Percentiles rank a stretch among this genome's conserved stretches.
Conservation (phyloP, 2,797 vertebrate genomes). For the Botia almorhae region DNA sequence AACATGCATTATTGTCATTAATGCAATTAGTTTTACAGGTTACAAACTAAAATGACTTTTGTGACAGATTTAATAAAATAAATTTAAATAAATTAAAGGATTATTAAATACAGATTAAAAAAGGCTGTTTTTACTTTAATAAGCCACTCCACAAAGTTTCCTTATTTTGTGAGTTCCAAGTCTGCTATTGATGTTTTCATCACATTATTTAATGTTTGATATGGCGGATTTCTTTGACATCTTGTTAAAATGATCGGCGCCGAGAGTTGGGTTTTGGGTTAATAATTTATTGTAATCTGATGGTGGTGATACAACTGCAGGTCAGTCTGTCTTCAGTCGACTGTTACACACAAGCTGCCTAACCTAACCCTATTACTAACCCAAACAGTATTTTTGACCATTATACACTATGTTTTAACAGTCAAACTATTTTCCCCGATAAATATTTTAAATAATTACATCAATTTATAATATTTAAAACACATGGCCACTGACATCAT, state of each 20-base stretch:
- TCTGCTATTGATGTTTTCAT: background rate
- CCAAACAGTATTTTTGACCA: background rate
- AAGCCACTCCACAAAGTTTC: background rate
- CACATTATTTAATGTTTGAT: conserved; percentile 15
- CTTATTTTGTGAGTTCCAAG: background rate
- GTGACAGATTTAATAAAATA: too few relatives aligned
- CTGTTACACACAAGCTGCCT: background rate
- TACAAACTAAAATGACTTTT: background rate
- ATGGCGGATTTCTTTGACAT: background rate
- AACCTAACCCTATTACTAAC: too few relatives aligned
- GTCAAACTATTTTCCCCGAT: too few relatives aligned
- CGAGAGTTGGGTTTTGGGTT: background rate
- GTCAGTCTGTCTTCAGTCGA: conserved; percentile 7
- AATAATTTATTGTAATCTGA: conserved; percentile 33
- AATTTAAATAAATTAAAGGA: too few relatives aligned
- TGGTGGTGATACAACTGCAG: conserved; percentile 6
- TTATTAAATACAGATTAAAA: too few relatives aligned
- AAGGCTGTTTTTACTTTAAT: background rate
- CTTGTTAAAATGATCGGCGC: background rate
- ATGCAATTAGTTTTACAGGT: background rate
- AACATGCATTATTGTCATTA: too few relatives aligned
- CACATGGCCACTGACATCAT: too few relatives aligned
- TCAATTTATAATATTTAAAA: too few relatives aligned
- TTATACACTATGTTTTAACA: too few relatives aligned
- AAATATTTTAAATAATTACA: too few relatives aligned